Conservation (phyloP, 2,797 vertebrate species). For the Phataginus tetradactyla region DNA sequence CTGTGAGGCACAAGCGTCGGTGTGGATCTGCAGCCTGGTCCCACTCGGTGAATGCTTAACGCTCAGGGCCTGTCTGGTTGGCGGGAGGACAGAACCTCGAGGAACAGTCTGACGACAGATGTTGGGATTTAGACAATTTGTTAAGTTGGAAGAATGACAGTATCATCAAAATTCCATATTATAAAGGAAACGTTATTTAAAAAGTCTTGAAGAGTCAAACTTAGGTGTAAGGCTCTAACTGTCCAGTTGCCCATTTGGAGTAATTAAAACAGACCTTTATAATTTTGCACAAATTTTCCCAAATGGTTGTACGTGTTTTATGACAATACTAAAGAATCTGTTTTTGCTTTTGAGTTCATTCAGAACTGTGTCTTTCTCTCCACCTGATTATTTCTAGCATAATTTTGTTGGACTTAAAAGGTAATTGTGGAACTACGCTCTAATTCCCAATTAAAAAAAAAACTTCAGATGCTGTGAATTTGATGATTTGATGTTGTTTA, state of each 20-base stretch:
- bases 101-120: constrained; percentile 59
- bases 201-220: not conserved
- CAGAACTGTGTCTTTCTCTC: not conserved
- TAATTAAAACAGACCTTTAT: constrained; percentile 14
- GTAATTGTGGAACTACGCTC: constrained; percentile 9
- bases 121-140: constrained; percentile 51
- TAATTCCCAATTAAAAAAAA: not conserved
- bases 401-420: constrained; percentile 36
- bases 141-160: constrained; percentile 21
- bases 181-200: not conserved
- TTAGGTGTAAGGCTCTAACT: not conserved
- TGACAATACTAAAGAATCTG: constrained; percentile 23
- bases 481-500: constrained; percentile 40
- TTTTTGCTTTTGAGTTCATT: constrained; percentile 17
- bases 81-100: constrained; percentile 48
- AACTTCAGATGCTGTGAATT: not conserved
- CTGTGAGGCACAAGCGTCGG: not conserved
- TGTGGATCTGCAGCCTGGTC: not conserved
- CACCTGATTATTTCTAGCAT: not conserved
- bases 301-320: not conserved
- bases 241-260: not conserved
- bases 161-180: not conserved
- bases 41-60: not conserved
- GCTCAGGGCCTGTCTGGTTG: not conserved
- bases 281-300: not conserved